Percentiles rank a stretch among this genome's conserved stretches.
Evolutionary conservation across 2,113 vertebrate genomes (phyloP).

Genomic region (Centropristis striata): DNA sequence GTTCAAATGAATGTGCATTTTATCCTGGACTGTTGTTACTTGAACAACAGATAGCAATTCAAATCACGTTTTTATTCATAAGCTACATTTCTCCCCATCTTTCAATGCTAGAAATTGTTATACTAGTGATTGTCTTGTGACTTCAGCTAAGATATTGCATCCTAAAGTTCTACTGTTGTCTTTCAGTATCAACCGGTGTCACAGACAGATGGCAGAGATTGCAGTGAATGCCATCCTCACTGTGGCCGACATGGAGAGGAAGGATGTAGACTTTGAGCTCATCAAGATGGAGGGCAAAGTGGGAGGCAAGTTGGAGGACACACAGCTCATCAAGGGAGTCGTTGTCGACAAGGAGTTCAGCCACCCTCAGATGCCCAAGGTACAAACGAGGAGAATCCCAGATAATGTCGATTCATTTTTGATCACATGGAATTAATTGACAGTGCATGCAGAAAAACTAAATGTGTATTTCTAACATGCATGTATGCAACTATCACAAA

Average conservation of each 20-base stretch:
- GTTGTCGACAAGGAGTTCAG: constrained; percentile 99
- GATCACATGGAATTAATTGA: not conserved
- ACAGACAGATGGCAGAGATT: constrained; percentile 98
- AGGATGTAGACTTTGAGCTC: constrained; percentile 98
- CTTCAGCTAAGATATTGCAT: not conserved
- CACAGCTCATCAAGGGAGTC: constrained; percentile 95
- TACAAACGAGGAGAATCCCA: constrained; percentile 52
- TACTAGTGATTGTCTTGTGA: not conserved
- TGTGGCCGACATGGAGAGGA: constrained; percentile 97
- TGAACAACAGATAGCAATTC: too few relatives aligned
- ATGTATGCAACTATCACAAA: not conserved
- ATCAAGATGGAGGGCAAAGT: constrained; percentile 99
- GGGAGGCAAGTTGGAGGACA: constrained; percentile 97
- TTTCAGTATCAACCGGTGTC: constrained; percentile 96
- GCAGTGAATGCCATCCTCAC: constrained; percentile 95
- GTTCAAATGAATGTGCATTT: too few relatives aligned
- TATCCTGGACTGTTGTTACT: too few relatives aligned
- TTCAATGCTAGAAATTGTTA: not conserved
- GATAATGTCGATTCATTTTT: not conserved
- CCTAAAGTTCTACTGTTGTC: not conserved
- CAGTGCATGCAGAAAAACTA: not conserved
- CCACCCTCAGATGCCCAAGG: constrained; percentile 99
- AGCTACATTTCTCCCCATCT: not conserved
- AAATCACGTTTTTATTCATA: not conserved
- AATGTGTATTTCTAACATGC: not conserved